Percentiles rank a stretch among this genome's conserved stretches.
Evolutionary conservation across 64 coral and sea anemone genomes (phyloP).

Genomic region (Acropora yongei): DNA sequence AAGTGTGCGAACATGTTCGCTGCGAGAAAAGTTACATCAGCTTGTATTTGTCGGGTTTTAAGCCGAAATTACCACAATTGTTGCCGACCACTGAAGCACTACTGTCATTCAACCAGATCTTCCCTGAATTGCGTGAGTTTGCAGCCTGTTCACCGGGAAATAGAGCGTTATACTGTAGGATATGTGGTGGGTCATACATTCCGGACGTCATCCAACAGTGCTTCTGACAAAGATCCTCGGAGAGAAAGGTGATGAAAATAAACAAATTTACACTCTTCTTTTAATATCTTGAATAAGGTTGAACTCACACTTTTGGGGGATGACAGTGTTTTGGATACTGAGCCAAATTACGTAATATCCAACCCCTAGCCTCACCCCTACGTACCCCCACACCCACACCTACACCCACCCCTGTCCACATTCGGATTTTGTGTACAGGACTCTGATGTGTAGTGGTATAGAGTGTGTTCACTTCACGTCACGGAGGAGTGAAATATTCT

Average conservation of each 20-base stretch:
- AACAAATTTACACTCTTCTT: too few species aligned
- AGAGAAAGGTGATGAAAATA: constrained; percentile 7
- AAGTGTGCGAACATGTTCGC: constrained; percentile 13
- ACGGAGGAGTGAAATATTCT: too few species aligned
- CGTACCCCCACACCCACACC: too few species aligned
- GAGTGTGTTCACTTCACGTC: too few species aligned
- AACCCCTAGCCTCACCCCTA: too few species aligned
- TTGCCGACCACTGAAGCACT: not conserved
- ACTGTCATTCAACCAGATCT: not conserved
- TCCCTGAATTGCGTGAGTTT: not conserved
- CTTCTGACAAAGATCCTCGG: constrained; percentile 1
- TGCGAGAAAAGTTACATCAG: not conserved
- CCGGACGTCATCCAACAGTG: not conserved
- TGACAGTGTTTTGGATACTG: too few species aligned
- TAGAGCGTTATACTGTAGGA: constrained; percentile 4
- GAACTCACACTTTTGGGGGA: too few species aligned
- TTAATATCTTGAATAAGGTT: too few species aligned
- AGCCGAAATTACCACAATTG: constrained; percentile 28
- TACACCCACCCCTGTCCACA: too few species aligned
- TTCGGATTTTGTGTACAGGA: too few species aligned
- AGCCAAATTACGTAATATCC: too few species aligned
- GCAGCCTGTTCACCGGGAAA: not conserved
- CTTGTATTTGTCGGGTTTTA: constrained; percentile 15
- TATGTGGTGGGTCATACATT: not conserved
- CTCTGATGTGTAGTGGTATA: too few species aligned